A percentile compares a stretch with the other conserved stretches of the same genome.
These are phyloP conservation scores for Tromatobia lineatoria DNA, from an alignment of 2,888 invertebrate genomes.

Conservation along the genomic window DNA sequence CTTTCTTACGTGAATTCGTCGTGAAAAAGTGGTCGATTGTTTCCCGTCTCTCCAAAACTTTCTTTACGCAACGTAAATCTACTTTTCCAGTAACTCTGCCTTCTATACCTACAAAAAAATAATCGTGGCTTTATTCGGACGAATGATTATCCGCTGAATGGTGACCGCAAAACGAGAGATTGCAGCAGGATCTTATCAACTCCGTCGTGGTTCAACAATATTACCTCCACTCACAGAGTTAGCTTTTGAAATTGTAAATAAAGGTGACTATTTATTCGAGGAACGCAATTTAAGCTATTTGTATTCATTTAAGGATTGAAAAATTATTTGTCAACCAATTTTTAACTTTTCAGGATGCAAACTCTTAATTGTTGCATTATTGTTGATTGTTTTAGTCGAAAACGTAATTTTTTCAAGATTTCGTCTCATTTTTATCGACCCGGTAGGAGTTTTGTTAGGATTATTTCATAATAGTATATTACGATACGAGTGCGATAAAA, in stretches of 20 bases:
- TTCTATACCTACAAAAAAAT: constrained; percentile 9
- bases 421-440: too few relatives aligned
- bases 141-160: constrained; percentile 18
- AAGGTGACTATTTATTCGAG: constrained; percentile 14
- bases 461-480: too few relatives aligned
- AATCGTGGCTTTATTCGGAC: constrained; percentile 24
- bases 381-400: neutral
- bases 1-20: constrained; percentile 46
- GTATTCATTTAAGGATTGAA: neutral
- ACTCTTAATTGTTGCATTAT: neutral
- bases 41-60: constrained; percentile 38
- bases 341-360: neutral
- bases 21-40: constrained; percentile 9
- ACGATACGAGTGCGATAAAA: too few relatives aligned
- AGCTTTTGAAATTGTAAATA: neutral
- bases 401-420: too few relatives aligned
- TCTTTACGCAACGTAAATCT: constrained; percentile 39
- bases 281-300: neutral
- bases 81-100: neutral
- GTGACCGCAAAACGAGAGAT: constrained; percentile 47
- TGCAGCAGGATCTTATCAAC: constrained; percentile 19
- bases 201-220: neutral
- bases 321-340: constrained; percentile 6
- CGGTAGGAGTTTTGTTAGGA: too few relatives aligned
- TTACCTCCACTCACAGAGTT: constrained; percentile 19